Conservation (phyloP, 2,888 invertebrate genomes). For the Ectropis crepuscularia region DNA sequence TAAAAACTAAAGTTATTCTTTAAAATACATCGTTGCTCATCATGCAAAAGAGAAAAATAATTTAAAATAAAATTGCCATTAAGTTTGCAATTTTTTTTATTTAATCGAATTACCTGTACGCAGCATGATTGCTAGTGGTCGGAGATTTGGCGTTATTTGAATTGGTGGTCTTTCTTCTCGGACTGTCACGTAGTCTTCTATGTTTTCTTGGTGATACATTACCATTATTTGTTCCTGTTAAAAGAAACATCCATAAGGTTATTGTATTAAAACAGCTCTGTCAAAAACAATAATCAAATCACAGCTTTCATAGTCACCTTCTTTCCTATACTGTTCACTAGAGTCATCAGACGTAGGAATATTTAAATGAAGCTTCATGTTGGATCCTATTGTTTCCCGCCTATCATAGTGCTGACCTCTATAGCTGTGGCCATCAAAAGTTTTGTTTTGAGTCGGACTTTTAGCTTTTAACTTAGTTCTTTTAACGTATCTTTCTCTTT, state of each 20-base stretch:
- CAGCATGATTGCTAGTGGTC: constrained; percentile 70
- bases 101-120: constrained; percentile 65
- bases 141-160: constrained; percentile 84
- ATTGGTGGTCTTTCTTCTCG: constrained; percentile 86
- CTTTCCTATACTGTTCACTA: constrained; percentile 82
- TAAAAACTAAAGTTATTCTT: too few species aligned
- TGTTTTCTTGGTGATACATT: constrained; percentile 85
- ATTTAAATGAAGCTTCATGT: constrained; percentile 82
- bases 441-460: constrained; percentile 78
- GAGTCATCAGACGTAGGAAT: constrained; percentile 86
- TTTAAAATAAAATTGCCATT: too few species aligned
- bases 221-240: constrained; percentile 72
- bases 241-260: too few species aligned
- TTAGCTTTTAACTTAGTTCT: constrained; percentile 79
- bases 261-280: too few species aligned
- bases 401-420: constrained; percentile 76
- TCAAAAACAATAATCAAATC: neutral
- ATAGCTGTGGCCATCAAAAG: constrained; percentile 64
- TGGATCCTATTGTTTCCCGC: constrained; percentile 79
- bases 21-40: too few species aligned
- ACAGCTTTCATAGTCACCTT: constrained; percentile 54
- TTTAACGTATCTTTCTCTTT: constrained; percentile 78
- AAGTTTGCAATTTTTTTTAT: neutral
- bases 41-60: too few species aligned
- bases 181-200: constrained; percentile 87